These are phyloP conservation scores for Dolichotis patagonum DNA, from an alignment of 2,113 vertebrate genomes.

Conservation along the genomic window DNA sequence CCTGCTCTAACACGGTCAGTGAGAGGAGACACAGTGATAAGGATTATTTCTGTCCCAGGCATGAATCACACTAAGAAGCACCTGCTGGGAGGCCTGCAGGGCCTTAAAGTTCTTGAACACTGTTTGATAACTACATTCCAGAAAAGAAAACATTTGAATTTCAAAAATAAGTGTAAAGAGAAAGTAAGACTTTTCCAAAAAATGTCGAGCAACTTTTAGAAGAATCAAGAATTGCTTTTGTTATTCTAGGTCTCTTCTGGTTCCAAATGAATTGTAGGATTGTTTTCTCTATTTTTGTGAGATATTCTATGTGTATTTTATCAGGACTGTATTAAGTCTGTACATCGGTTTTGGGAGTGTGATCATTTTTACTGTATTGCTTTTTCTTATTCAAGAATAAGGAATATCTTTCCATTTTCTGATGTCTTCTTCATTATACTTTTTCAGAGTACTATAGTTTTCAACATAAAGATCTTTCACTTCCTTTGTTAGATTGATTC, in stretches of 20 bases:
- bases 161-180: conserved; percentile 45
- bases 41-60: background rate
- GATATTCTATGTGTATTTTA: background rate
- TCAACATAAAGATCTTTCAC: background rate
- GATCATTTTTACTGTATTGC: background rate
- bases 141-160: conserved; percentile 37
- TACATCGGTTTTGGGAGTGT: background rate
- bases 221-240: background rate
- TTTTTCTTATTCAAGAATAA: background rate
- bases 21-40: background rate
- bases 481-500: background rate
- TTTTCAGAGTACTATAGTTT: background rate
- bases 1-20: background rate
- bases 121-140: background rate
- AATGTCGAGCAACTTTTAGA: conserved; percentile 26
- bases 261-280: background rate
- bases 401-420: background rate
- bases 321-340: background rate
- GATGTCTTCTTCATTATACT: background rate
- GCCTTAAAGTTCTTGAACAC: conserved; percentile 2
- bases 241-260: background rate
- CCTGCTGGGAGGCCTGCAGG: background rate
- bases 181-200: background rate
- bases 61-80: background rate
- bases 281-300: background rate